Evolutionary conservation across 2,888 invertebrate species (phyloP).

Genomic region (Tigriopus californicus): DNA sequence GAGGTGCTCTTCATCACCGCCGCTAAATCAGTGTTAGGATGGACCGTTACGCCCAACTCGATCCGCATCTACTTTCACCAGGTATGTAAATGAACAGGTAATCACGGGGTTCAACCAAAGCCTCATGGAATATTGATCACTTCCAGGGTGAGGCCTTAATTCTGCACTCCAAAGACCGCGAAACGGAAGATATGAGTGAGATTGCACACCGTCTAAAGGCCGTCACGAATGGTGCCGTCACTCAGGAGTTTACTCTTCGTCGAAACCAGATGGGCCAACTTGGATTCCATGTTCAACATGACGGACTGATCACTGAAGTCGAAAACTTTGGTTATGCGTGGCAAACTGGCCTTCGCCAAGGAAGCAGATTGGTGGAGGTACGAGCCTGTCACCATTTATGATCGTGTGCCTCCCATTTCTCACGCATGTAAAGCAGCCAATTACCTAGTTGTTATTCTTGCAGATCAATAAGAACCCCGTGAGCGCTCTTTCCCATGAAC

Average conservation of each 20-base stretch:
- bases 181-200: conserved; percentile 34
- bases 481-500: conserved; percentile 69
- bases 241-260: conserved; percentile 49
- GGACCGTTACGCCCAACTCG: conserved; percentile 38
- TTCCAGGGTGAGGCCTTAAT: conserved; percentile 61
- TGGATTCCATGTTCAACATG: conserved; percentile 61
- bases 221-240: conserved; percentile 40
- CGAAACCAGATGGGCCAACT: conserved; percentile 65
- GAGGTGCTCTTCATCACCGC: conserved; percentile 13
- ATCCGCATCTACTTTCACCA: conserved; percentile 21
- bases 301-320: conserved; percentile 75
- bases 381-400: conserved; percentile 18
- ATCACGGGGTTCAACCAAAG: too few species aligned
- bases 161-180: conserved; percentile 47
- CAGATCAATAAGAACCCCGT: conserved; percentile 67
- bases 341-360: conserved; percentile 65
- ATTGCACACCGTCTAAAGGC: conserved; percentile 57
- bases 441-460: conserved; percentile 19
- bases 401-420: not conserved
- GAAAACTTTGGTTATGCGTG: conserved; percentile 32
- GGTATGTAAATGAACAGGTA: not conserved
- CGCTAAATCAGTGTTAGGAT: conserved; percentile 40
- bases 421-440: too few species aligned
- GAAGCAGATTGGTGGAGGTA: conserved; percentile 62
- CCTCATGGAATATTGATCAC: conserved; percentile 25